Evolutionary conservation across 2,888 invertebrate species (phyloP), one percentile per base, ranked within the genome.

Genomic region (Watsonalla cultraria): DNA sequence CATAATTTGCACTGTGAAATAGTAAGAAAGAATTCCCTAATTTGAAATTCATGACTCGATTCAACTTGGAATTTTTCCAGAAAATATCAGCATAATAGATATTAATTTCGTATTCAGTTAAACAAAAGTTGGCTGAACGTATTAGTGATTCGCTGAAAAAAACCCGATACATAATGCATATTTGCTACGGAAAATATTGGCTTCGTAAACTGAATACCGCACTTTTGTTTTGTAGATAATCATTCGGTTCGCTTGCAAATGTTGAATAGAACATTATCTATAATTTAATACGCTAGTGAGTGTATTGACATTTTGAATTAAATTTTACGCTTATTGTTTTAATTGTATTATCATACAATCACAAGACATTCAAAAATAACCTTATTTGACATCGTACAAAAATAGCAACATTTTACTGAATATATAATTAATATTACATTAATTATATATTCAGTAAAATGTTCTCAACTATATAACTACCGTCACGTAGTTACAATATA

Each of bases 201-300:
- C 34, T 48, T 51, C 46, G 52, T 47, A 47, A 55, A 46, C 51
- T 58, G 53, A 55, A 51, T 58, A 49, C 51, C 37, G 45, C 48
- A 33, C 53, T 53, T 48, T 37, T 46, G 15, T 54, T 51, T 47
- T 48, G 42, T 35, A 54, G 53, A 58, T 57, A 63, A 65, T 59
- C 61, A 62, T 63, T 56, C 56, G 55, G 58, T 57, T 51, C 54
- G 56, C 58, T 57, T 57, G 55, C 61, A 63, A 64, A 64, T 62
- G 63, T 64, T 65, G 60, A 64, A 58, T 57, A 51, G 55, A 55
- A 57, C 54, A 55, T 59, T 46, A 52, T 47, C 50, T 57, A 35
- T 45, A 5, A 8, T 51, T 34, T 11, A 24, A 45, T 46, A 13
- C 34, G 13, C 13, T 11, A 34, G 42, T n/a, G 47, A 45, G 33